Conservation (phyloP, 1,140 invertebrate species). For the Trypoxylus dichotomus region DNA sequence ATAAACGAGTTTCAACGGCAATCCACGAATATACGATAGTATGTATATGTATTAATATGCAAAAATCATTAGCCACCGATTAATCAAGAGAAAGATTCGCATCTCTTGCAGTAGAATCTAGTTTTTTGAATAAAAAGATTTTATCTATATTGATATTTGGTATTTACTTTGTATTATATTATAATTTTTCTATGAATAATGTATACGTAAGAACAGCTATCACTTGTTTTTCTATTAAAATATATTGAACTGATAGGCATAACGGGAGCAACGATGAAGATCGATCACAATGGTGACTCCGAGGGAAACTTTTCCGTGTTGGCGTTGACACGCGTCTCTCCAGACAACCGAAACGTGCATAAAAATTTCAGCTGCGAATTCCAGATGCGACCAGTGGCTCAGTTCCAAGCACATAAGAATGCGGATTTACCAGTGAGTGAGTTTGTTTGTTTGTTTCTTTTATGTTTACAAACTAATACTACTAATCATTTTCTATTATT, state of each 20-base stretch:
- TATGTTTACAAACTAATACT: constrained; percentile 9
- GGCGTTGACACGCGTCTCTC: constrained; percentile 64
- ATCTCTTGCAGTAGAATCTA: too few species aligned
- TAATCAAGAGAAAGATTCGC: too few species aligned
- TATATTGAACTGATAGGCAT: constrained; percentile 69
- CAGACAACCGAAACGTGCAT: constrained; percentile 48
- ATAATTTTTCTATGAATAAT: not conserved
- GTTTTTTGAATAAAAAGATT: too few species aligned
- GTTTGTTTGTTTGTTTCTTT: constrained; percentile 50
- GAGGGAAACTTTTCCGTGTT: constrained; percentile 96
- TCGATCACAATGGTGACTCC: constrained; percentile 92
- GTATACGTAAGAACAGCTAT: not conserved
- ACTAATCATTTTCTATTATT: not conserved
- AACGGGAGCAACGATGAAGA: constrained; percentile 84
- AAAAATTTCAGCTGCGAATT: constrained; percentile 70
- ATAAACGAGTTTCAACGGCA: too few species aligned
- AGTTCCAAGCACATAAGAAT: constrained; percentile 68
- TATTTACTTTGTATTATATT: too few species aligned
- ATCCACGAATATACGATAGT: too few species aligned
- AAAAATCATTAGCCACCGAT: too few species aligned
- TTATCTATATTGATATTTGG: too few species aligned
- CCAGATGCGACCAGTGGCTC: constrained; percentile 78
- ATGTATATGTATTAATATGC: too few species aligned
- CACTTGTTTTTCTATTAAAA: not conserved
- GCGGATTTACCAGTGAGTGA: constrained; percentile 69